Percentiles rank a stretch among this genome's conserved stretches.
These are phyloP conservation scores for Maccullochella peelii DNA, from an alignment of 2,113 vertebrate genomes.

Conservation along the genomic window DNA sequence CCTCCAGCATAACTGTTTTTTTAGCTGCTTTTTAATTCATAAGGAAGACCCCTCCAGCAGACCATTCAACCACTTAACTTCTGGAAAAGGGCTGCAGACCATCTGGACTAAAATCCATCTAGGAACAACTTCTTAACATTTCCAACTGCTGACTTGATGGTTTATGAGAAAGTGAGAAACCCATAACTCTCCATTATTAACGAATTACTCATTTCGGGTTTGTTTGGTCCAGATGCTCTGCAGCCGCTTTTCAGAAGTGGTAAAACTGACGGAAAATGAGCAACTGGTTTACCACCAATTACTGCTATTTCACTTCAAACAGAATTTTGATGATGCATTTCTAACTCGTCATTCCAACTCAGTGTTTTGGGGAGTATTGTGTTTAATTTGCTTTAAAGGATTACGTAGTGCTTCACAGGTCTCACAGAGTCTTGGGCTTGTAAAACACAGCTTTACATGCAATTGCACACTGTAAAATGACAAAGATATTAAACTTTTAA, in stretches of 20 bases:
- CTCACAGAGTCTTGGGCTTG: not conserved
- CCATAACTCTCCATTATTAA: constrained; percentile 32
- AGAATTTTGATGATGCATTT: not conserved
- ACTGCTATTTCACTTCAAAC: constrained; percentile 9
- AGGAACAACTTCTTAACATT: constrained; percentile 43
- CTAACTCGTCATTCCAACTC: not conserved
- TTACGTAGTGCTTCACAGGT: not conserved
- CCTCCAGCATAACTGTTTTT: not conserved
- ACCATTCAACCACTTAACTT: not conserved
- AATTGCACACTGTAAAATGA: not conserved
- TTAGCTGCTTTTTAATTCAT: constrained; percentile 8
- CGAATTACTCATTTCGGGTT: constrained; percentile 27
- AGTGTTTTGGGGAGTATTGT: not conserved
- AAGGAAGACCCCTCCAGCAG: not conserved
- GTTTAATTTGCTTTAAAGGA: not conserved
- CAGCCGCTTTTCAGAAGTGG: constrained; percentile 28
- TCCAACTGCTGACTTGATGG: constrained; percentile 35
- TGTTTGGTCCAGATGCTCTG: constrained; percentile 56
- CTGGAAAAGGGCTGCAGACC: constrained; percentile 5
- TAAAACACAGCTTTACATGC: not conserved
- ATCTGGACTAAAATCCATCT: constrained; percentile 41
- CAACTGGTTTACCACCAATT: constrained; percentile 24
- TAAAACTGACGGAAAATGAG: constrained; percentile 14
- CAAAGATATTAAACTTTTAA: not conserved
- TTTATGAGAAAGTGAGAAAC: constrained; percentile 54